Percentiles rank a stretch among this genome's conserved stretches.
These are phyloP conservation scores for Orchestia grillus DNA, from an alignment of 1,140 invertebrate species.

Conservation along the genomic window DNA sequence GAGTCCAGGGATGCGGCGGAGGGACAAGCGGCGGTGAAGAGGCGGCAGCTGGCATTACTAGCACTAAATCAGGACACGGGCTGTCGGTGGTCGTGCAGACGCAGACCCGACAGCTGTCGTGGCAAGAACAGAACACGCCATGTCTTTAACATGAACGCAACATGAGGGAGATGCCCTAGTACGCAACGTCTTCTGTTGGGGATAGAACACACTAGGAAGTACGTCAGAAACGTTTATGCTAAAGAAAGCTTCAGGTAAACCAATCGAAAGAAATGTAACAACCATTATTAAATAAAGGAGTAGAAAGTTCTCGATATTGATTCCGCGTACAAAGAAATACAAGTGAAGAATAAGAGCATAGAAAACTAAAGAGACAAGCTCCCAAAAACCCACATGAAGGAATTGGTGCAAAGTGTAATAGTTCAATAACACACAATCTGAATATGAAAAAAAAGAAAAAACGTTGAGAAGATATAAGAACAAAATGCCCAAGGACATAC, in stretches of 20 bases:
- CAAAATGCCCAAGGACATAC: neutral
- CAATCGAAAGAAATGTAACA: neutral
- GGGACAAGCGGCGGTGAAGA: neutral
- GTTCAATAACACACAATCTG: neutral
- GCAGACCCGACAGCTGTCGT: slow-evolving; percentile 51
- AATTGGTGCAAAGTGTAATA: neutral
- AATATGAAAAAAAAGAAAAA: neutral
- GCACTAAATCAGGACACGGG: slow-evolving; percentile 56
- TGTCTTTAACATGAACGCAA: neutral
- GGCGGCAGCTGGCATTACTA: slow-evolving; percentile 26
- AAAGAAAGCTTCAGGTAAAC: neutral
- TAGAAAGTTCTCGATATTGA: neutral
- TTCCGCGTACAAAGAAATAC: neutral
- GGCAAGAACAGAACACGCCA: neutral
- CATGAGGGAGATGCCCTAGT: neutral
- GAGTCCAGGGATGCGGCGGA: neutral
- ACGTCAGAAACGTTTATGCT: neutral
- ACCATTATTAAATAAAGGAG: neutral
- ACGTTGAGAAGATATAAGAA: neutral
- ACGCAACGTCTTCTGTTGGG: neutral
- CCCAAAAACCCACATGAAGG: neutral
- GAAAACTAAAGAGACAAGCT: neutral
- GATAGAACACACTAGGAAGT: neutral
- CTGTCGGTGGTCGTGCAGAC: slow-evolving; percentile 55
- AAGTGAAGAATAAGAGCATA: neutral